Evolutionary conservation across 2,797 vertebrate species (phyloP).

Genomic region (Linurgus olivaceus): DNA sequence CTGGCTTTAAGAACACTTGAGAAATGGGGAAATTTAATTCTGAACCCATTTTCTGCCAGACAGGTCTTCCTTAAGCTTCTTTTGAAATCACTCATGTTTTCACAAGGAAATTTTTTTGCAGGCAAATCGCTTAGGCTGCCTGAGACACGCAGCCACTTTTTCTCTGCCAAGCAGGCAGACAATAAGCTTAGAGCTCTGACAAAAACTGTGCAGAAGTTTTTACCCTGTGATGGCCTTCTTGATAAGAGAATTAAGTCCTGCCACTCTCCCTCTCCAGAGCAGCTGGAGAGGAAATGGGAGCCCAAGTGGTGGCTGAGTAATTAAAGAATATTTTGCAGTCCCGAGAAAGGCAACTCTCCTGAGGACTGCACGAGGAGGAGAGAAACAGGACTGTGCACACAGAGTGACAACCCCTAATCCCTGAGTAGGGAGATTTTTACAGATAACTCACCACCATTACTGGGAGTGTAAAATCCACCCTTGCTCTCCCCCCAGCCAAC

Average conservation of each 20-base stretch:
- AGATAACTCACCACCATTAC: background rate
- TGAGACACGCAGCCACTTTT: background rate
- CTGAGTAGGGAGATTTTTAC: background rate
- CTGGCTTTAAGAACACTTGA: slow-evolving; percentile 18
- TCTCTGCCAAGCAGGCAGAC: slow-evolving; percentile 19
- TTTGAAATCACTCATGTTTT: slow-evolving; percentile 45
- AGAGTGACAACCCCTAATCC: background rate
- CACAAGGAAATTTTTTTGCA: slow-evolving; percentile 19
- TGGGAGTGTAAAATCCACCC: background rate
- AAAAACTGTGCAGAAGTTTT: slow-evolving; percentile 47
- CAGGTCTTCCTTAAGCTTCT: slow-evolving; percentile 50
- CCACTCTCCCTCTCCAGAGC: background rate
- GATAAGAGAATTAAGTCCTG: slow-evolving; percentile 35
- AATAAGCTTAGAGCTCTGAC: slow-evolving; percentile 12
- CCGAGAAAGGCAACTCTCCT: background rate
- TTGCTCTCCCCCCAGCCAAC: background rate
- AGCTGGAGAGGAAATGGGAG: slow-evolving; percentile 17
- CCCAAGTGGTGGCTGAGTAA: background rate
- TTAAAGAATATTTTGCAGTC: background rate
- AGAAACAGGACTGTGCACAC: background rate
- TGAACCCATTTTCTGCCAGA: slow-evolving; percentile 23
- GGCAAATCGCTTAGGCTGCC: slow-evolving; percentile 41
- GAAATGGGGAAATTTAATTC: slow-evolving; percentile 41
- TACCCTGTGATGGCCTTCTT: background rate
- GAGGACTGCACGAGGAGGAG: background rate